Evolutionary conservation across 2,113 vertebrate species (phyloP), one percentile per base, ranked within the genome.

Genomic region (Geothlypis trichas): DNA sequence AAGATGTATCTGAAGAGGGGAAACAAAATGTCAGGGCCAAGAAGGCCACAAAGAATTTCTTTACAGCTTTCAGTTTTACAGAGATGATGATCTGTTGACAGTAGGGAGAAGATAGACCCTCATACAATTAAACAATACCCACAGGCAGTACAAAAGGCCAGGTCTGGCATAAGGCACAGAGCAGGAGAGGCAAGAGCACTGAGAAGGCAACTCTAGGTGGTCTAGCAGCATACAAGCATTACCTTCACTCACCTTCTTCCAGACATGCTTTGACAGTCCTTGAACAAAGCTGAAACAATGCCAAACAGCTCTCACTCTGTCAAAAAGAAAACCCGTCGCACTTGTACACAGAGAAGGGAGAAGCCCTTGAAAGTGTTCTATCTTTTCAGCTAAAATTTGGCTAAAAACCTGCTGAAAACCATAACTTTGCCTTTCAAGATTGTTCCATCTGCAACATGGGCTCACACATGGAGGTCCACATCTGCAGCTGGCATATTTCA

Each of bases 341-440:
- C 7, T n/a, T 68, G 13, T 46, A 74, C 8, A 12, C 4, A 27
- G 17, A 8, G 33, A 96, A 73, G 19, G 22, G 20, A 80, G 55
- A 37, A 69, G 33, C 19, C 37, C 46, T 46, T 46, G 11, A 31
- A 73, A 54, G 16, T 69, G 12, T 30, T 88, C 52, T 61, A 69
- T 59, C 24, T 86, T 90, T 78, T 57, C 72, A 79, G 30, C 41
- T 88, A 72, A 46, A 95, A 82, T 33, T 46, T 78, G 31, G 28
- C 14, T 74, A 89, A 91, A 96, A 84, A 61, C 26, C 21, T 88
- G 93, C 59, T 78, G 87, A 71, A 78, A 96, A 91, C 75, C 41
- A 21, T 55, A 83, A 78, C 54, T 84, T 73, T 83, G 44, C 59
- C 65, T 80, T 93, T 89, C 92, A 89, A 75, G 85, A 91, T 35